Evolutionary conservation across 2,113 vertebrate genomes (phyloP).

Genomic region (Chelonoidis abingdonii): DNA sequence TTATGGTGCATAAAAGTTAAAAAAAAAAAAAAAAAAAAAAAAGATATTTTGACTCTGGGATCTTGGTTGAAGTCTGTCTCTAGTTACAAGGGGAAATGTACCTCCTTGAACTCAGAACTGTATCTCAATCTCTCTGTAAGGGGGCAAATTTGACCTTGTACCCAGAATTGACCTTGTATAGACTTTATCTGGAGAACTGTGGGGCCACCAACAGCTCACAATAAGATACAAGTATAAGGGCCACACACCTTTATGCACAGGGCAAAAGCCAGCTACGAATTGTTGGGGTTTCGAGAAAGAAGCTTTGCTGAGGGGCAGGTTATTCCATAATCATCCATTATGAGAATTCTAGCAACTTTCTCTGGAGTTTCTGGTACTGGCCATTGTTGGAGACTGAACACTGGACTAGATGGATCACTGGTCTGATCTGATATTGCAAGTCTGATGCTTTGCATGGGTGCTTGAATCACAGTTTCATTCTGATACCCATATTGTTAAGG

Average conservation of each 20-base stretch:
- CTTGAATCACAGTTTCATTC: accelerated
- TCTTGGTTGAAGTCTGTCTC: background rate
- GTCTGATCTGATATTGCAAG: accelerated
- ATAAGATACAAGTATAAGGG: background rate
- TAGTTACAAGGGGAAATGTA: background rate
- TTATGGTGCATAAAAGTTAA: background rate
- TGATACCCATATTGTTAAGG: accelerated
- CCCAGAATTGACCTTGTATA: accelerated
- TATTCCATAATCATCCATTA: background rate
- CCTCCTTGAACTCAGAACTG: background rate
- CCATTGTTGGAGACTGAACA: background rate
- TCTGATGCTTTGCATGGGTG: accelerated
- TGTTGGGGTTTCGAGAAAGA: background rate
- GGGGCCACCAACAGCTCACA: background rate
- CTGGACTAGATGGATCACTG: accelerated
- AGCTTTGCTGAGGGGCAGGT: background rate
- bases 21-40: background rate
- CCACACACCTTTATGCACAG: background rate
- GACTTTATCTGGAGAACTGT: accelerated
- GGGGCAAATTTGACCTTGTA: background rate
- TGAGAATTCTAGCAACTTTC: background rate
- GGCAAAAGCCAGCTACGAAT: background rate
- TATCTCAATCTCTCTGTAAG: background rate
- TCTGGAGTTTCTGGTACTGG: background rate
- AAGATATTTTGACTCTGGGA: background rate